Evolutionary conservation across 2,888 invertebrate species (phyloP).

Genomic region (Mesopsocus fuscifrons): DNA sequence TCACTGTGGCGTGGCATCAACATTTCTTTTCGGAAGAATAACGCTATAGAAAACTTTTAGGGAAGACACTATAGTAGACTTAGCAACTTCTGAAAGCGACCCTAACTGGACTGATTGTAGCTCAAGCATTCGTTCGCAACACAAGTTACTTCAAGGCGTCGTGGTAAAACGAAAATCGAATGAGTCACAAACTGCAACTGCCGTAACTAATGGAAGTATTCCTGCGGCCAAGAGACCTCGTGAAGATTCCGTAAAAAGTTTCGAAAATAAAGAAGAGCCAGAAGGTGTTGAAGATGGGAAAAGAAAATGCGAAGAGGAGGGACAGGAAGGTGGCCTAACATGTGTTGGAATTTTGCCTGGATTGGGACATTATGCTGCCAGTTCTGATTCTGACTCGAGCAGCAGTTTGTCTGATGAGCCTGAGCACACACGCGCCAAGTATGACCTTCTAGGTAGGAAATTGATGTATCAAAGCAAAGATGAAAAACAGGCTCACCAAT

Average conservation of each 20-base stretch:
- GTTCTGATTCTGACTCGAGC: slow-evolving; percentile 1
- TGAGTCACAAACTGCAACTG: neutral
- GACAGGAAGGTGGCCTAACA: slow-evolving; percentile 14
- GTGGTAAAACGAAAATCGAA: neutral
- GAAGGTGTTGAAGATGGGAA: slow-evolving; percentile 12
- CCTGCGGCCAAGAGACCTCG: no score
- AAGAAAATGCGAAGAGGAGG: slow-evolving; percentile 13
- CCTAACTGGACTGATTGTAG: no score
- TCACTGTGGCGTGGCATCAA: no score
- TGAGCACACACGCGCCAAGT: neutral
- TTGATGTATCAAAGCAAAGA: slow-evolving; percentile 5
- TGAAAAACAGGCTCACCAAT: no score
- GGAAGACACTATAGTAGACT: no score
- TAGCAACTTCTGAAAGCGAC: no score
- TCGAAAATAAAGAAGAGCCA: slow-evolving; percentile 10
- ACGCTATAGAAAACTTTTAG: no score
- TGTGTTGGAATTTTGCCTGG: slow-evolving; percentile 72
- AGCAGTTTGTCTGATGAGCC: neutral
- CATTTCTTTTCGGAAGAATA: no score
- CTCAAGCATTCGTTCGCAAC: slow-evolving; percentile 15
- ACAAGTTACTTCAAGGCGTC: slow-evolving; percentile 13
- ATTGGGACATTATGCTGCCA: slow-evolving; percentile 46
- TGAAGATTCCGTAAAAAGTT: neutral
- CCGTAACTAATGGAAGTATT: no score
- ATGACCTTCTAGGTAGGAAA: neutral